These are phyloP conservation scores for Rachycentron canadum DNA, from an alignment of 2,797 vertebrate species.

Conservation along the genomic window DNA sequence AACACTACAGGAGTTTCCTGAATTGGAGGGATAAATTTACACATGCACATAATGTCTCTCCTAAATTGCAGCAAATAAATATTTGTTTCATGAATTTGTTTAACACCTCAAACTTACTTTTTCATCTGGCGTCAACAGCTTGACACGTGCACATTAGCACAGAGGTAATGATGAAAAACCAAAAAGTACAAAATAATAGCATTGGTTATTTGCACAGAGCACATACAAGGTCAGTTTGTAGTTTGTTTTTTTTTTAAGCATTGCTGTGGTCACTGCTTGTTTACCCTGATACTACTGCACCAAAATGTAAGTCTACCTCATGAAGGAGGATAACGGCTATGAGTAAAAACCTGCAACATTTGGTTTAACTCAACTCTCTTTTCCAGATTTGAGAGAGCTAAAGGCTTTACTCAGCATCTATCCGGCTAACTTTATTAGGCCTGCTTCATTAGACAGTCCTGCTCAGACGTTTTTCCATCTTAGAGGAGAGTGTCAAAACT, in stretches of 20 bases:
- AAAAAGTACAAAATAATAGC: constrained; percentile 14
- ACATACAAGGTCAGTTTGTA: neutral
- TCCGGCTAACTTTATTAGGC: constrained; percentile 39
- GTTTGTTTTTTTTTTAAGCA: constrained; percentile 7
- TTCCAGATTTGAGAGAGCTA: constrained; percentile 39
- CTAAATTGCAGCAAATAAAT: constrained; percentile 4
- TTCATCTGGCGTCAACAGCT: constrained; percentile 15
- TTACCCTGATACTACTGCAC: constrained; percentile 30
- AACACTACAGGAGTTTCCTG: neutral
- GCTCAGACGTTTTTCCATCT: constrained; percentile 21
- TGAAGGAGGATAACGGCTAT: constrained; percentile 17
- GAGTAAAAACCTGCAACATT: constrained; percentile 46
- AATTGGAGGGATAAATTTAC: constrained; percentile 4
- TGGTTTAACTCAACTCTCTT: constrained; percentile 57
- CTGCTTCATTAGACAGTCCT: constrained; percentile 23
- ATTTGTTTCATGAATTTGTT: constrained; percentile 32
- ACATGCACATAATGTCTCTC: neutral
- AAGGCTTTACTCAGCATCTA: constrained; percentile 48
- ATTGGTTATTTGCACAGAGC: constrained; percentile 14
- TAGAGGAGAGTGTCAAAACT: constrained; percentile 22
- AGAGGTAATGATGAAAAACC: constrained; percentile 17
- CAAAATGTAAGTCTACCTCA: constrained; percentile 11
- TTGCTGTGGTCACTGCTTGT: constrained; percentile 1
- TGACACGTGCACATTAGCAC: neutral
- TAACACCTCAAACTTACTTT: constrained; percentile 33